These are phyloP conservation scores for Selene dorsalis DNA, from an alignment of 2,797 vertebrate species.

Conservation along the genomic window DNA sequence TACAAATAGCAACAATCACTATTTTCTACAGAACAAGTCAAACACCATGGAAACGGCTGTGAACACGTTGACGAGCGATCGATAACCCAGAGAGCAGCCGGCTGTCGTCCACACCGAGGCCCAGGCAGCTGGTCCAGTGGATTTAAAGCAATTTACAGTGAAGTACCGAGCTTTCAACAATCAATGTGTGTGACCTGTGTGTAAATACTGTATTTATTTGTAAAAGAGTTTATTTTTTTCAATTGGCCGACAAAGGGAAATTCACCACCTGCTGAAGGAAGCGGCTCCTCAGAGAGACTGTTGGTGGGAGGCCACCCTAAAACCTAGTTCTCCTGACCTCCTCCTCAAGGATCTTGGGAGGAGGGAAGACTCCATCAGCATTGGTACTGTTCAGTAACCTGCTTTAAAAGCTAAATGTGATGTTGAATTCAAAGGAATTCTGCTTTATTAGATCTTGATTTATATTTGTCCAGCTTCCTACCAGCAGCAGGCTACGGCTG, in stretches of 20 bases:
- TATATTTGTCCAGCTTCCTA: not conserved
- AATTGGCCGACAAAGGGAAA: conserved; percentile 54
- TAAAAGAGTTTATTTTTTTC: conserved; percentile 69
- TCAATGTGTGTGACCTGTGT: conserved; percentile 17
- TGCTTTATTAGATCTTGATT: conserved; percentile 22
- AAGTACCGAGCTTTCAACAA: conserved; percentile 53
- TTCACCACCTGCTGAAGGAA: conserved; percentile 36
- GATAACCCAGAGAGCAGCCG: conserved; percentile 5
- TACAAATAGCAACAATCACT: conserved; percentile 43
- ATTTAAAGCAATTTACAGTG: conserved; percentile 44
- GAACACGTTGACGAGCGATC: conserved; percentile 20
- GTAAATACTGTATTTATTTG: conserved; percentile 73
- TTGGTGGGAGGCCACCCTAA: conserved; percentile 56
- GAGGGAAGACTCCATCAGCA: conserved; percentile 27
- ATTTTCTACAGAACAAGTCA: conserved; percentile 59
- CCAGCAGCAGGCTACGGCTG: not conserved
- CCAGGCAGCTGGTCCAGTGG: conserved; percentile 1
- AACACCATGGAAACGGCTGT: conserved; percentile 12
- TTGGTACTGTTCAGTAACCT: conserved; percentile 24
- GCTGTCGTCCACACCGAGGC: conserved; percentile 12
- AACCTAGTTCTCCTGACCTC: conserved; percentile 12
- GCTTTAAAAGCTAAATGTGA: conserved; percentile 46
- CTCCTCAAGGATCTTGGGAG: conserved; percentile 14
- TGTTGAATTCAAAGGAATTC: conserved; percentile 34
- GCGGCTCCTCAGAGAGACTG: conserved; percentile 42